These are phyloP conservation scores for Pedetes capensis DNA, from an alignment of 2,113 vertebrate genomes.

Conservation along the genomic window DNA sequence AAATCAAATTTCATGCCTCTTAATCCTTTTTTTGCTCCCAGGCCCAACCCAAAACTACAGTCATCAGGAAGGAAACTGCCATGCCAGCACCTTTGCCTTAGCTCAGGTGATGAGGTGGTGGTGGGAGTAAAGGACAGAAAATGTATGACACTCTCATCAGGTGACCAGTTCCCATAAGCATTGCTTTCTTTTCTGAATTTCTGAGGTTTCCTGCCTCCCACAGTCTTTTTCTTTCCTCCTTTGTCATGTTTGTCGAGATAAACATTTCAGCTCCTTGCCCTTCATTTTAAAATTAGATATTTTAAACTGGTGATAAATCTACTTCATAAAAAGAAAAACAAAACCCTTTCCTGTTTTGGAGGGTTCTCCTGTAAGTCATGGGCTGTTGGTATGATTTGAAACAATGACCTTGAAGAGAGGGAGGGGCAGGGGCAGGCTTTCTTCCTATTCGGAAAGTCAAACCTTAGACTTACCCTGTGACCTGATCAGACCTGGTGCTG, in stretches of 20 bases:
- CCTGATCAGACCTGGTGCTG: too few relatives aligned
- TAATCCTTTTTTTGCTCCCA: not conserved
- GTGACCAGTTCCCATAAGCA: not conserved
- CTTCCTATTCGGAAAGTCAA: too few relatives aligned
- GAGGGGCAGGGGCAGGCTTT: not conserved
- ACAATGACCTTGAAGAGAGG: not conserved
- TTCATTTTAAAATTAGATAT: constrained; percentile 2
- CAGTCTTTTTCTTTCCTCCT: not conserved
- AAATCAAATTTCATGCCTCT: not conserved
- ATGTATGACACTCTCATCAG: not conserved
- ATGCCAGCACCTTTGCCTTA: not conserved
- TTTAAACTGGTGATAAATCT: not conserved
- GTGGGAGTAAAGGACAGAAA: not conserved
- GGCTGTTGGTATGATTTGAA: not conserved
- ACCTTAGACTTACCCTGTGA: not conserved
- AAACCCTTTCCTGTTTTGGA: not conserved
- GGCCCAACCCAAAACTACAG: not conserved
- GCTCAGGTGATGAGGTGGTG: not conserved
- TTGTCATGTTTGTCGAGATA: not conserved
- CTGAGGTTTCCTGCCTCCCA: not conserved
- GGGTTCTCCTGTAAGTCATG: not conserved
- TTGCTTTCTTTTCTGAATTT: not conserved
- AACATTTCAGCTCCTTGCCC: not conserved
- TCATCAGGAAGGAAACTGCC: not conserved
- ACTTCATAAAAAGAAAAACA: not conserved